Conservation (phyloP, 1,140 invertebrate species). For the Artemia franciscana region DNA sequence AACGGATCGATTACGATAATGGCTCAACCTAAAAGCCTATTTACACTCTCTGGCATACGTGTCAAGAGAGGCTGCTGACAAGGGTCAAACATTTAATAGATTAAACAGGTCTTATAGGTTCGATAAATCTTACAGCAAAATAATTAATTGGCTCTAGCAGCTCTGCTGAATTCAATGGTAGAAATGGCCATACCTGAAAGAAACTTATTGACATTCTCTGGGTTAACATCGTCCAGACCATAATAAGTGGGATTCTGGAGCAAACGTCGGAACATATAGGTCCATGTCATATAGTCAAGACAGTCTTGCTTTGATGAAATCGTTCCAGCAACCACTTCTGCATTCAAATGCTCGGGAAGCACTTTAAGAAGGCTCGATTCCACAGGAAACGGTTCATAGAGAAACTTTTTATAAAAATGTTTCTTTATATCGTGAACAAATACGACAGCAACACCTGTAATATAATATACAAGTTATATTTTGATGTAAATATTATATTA, state of each 20-base stretch:
- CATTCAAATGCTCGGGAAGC: slow-evolving; percentile 88
- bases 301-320: slow-evolving; percentile 78
- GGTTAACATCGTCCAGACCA: slow-evolving; percentile 48
- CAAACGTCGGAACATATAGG: slow-evolving; percentile 84
- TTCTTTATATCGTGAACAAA: slow-evolving; percentile 96
- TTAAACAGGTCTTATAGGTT: too few relatives aligned
- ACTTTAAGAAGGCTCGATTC: slow-evolving; percentile 81
- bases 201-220: slow-evolving; percentile 43
- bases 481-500: too few relatives aligned
- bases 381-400: slow-evolving; percentile 97
- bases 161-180: too few relatives aligned
- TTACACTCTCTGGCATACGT: too few relatives aligned
- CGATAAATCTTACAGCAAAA: too few relatives aligned
- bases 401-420: slow-evolving; percentile 95
- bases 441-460: slow-evolving; percentile 84
- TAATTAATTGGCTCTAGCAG: too few relatives aligned
- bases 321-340: slow-evolving; percentile 70
- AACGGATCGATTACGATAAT: too few relatives aligned
- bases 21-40: too few relatives aligned
- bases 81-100: too few relatives aligned
- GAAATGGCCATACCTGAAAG: slow-evolving; percentile 28
- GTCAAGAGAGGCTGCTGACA: too few relatives aligned
- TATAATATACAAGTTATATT: too few relatives aligned
- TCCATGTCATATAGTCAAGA: slow-evolving; percentile 93
- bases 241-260: slow-evolving; percentile 88